Evolutionary conservation across 2,888 invertebrate species (phyloP).

Genomic region (Nomada ferruginata): DNA sequence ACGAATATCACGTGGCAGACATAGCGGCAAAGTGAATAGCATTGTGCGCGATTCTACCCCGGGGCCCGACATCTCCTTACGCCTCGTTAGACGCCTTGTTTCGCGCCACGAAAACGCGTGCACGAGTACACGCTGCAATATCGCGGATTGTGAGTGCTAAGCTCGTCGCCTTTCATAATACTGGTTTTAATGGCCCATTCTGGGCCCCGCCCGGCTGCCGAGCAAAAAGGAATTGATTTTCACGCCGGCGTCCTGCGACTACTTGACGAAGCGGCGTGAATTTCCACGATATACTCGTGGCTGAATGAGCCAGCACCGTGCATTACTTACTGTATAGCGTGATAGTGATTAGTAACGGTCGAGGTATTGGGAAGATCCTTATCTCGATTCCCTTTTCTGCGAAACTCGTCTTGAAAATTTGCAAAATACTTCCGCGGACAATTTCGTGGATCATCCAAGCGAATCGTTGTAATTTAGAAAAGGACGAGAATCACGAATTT

Average conservation of each 20-base stretch:
- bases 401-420: not conserved
- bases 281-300: conserved; percentile 26
- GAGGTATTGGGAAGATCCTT: not conserved
- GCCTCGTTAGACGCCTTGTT: conserved; percentile 79
- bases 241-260: conserved; percentile 36
- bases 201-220: conserved; percentile 50
- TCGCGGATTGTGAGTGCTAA: conserved; percentile 65
- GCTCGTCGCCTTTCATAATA: conserved; percentile 73
- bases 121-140: conserved; percentile 63
- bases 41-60: conserved; percentile 71
- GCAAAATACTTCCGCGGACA: no score
- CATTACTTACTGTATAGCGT: not conserved
- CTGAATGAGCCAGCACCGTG: conserved; percentile 4
- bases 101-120: conserved; percentile 71
- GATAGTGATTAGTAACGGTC: not conserved
- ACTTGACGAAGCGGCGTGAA: conserved; percentile 32
- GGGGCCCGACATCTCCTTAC: conserved; percentile 76
- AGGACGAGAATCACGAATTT: not conserved
- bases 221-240: conserved; percentile 71
- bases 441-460: no score
- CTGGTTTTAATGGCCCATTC: conserved; percentile 76
- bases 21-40: conserved; percentile 64
- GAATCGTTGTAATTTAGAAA: not conserved
- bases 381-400: not conserved
- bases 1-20: conserved; percentile 49